Evolutionary conservation across 2,888 invertebrate species (phyloP).

Genomic region (Hirtodrosophila histrioides): DNA sequence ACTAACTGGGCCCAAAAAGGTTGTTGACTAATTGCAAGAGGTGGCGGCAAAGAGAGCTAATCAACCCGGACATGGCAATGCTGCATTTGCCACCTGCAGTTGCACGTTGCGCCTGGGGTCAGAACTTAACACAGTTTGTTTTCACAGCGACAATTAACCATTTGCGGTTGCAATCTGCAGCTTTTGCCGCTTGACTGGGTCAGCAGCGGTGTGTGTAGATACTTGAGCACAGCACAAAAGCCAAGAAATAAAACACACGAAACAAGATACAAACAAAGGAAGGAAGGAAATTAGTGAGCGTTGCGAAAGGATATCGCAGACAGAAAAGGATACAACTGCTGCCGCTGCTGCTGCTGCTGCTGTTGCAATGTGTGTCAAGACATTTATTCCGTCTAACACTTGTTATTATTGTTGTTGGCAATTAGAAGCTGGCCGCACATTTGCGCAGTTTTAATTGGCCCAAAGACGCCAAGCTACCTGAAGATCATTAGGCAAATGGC

Average conservation of each 20-base stretch:
- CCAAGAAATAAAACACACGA: neutral
- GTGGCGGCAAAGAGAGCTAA: conserved; percentile 43
- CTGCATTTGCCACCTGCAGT: conserved; percentile 26
- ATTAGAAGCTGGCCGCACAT: conserved; percentile 55
- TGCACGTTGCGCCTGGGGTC: conserved; percentile 63
- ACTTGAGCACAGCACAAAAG: conserved; percentile 66
- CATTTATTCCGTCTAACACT: conserved; percentile 47
- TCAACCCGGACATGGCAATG: conserved; percentile 62
- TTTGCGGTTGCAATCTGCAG: conserved; percentile 57
- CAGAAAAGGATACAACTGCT: conserved; percentile 27
- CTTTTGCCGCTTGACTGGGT: conserved; percentile 67
- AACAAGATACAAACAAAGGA: conserved; percentile 19
- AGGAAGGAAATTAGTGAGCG: conserved; percentile 51
- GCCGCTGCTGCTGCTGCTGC: conserved; percentile 10
- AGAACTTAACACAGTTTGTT: conserved; percentile 82
- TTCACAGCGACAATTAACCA: conserved; percentile 62
- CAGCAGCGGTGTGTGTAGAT: conserved; percentile 56
- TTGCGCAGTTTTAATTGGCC: conserved; percentile 66
- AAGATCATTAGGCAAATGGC: conserved; percentile 45
- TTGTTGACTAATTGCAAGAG: conserved; percentile 48
- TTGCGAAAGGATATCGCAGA: conserved; percentile 16
- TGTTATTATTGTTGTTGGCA: conserved; percentile 33
- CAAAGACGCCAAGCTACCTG: conserved; percentile 9
- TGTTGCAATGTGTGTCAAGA: conserved; percentile 67
- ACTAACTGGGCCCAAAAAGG: conserved; percentile 4